These are phyloP conservation scores for Gallinago undulata DNA, from an alignment of 2,113 vertebrate species.

Conservation along the genomic window DNA sequence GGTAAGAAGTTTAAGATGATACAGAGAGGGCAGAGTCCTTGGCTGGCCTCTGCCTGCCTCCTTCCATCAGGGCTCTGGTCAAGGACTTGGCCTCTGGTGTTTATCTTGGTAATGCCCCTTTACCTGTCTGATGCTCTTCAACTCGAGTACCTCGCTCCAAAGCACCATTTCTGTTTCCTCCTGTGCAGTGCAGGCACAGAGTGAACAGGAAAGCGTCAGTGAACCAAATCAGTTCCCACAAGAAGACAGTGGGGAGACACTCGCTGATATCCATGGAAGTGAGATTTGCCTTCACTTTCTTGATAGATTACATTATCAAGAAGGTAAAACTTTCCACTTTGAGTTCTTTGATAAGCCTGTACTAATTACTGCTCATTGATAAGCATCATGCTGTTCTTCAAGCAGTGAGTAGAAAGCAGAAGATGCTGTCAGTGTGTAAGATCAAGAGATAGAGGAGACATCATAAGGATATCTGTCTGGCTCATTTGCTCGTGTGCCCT, in stretches of 20 bases:
- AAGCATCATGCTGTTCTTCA: neutral
- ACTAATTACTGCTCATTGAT: neutral
- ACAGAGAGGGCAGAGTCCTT: neutral
- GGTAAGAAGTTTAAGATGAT: neutral
- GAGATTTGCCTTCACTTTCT: neutral
- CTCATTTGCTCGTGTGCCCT: neutral
- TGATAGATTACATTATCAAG: neutral
- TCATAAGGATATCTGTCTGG: neutral
- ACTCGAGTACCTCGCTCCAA: neutral
- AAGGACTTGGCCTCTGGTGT: neutral
- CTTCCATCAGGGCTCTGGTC: neutral
- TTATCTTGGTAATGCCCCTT: neutral
- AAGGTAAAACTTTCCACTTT: neutral
- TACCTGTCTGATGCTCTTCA: neutral
- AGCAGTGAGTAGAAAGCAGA: neutral
- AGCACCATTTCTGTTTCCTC: neutral
- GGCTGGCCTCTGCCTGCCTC: neutral
- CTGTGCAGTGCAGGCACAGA: neutral
- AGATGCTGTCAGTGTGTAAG: neutral
- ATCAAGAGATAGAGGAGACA: neutral
- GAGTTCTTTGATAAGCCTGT: neutral
- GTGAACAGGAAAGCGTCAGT: neutral
- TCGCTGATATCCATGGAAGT: neutral
- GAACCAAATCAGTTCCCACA: neutral
- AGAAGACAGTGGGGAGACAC: neutral